Evolutionary conservation across 2,797 vertebrate species (phyloP).

Genomic region (Helicolenus hilgendorfi): DNA sequence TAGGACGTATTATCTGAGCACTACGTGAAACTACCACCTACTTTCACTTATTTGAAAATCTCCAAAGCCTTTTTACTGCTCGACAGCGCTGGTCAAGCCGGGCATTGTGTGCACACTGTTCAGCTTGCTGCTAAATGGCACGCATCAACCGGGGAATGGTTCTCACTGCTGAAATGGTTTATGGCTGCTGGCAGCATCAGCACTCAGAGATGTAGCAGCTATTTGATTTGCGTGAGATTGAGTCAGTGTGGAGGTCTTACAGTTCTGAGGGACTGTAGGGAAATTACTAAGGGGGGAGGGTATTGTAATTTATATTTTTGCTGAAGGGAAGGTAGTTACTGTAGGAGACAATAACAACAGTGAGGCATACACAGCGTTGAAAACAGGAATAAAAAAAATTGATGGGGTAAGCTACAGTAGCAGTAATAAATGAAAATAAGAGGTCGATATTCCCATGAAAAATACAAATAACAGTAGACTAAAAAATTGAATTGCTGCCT

Average conservation of each 20-base stretch:
- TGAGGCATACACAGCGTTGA: neutral
- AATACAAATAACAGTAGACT: neutral
- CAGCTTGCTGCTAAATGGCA: slow-evolving; percentile 56
- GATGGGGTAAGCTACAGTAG: neutral
- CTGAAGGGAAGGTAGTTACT: neutral
- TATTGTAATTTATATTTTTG: neutral
- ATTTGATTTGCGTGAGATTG: slow-evolving; percentile 50
- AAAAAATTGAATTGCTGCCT: neutral
- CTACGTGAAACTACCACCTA: slow-evolving; percentile 15
- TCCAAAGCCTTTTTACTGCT: slow-evolving; percentile 37
- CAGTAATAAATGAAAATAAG: neutral
- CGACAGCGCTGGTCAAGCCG: slow-evolving; percentile 20
- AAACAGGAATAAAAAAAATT: neutral
- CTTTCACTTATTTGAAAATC: slow-evolving; percentile 43
- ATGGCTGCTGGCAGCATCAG: slow-evolving; percentile 46
- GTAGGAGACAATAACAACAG: neutral
- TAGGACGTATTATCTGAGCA: slow-evolving; percentile 41
- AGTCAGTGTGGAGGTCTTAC: neutral
- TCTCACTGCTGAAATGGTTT: slow-evolving; percentile 36
- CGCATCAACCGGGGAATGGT: slow-evolving; percentile 13
- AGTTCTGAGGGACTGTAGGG: neutral
- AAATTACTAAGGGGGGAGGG: neutral
- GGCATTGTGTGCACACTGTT: slow-evolving; percentile 34
- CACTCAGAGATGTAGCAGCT: slow-evolving; percentile 24
- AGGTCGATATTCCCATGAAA: neutral